A percentile compares a stretch with the other conserved stretches of the same genome.
Conservation (phyloP, 2,113 vertebrate species). For the Thomomys bottae region DNA sequence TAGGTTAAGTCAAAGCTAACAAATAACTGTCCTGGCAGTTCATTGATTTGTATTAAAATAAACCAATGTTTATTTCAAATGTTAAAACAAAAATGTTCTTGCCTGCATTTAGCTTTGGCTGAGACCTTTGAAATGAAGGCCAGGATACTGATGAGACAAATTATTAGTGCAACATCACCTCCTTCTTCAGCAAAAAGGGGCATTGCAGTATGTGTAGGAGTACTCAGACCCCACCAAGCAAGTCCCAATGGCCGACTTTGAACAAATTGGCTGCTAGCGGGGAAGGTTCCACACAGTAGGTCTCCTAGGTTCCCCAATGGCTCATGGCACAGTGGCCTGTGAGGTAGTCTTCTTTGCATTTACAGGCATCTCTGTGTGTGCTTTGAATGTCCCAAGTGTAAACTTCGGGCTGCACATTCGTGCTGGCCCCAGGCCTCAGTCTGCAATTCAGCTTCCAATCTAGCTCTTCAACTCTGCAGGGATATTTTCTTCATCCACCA, state of each 20-base stretch:
- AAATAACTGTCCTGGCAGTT: background rate
- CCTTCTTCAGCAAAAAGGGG: background rate
- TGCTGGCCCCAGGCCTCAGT: background rate
- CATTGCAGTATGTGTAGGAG: too few species aligned
- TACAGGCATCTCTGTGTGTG: background rate
- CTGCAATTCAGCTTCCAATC: background rate
- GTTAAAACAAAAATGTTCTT: background rate
- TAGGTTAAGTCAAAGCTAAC: background rate
- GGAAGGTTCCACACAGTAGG: background rate
- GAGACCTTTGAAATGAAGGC: background rate
- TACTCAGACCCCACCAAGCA: too few species aligned
- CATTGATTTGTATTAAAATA: conserved; percentile 14
- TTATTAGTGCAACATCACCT: too few species aligned
- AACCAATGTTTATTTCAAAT: conserved; percentile 1
- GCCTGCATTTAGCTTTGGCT: background rate
- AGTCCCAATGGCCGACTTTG: background rate
- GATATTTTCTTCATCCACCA: conserved; percentile 76
- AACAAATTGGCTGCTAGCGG: background rate
- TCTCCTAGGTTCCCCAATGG: background rate
- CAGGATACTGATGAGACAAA: background rate
- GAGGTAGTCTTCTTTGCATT: conserved; percentile 77
- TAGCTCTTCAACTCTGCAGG: conserved; percentile 67
- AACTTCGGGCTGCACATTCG: background rate
- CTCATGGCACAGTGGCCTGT: accelerated
- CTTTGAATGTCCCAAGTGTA: background rate